These are phyloP conservation scores for Muscicapa adusta DNA, from an alignment of 2,113 vertebrate species.

Conservation along the genomic window DNA sequence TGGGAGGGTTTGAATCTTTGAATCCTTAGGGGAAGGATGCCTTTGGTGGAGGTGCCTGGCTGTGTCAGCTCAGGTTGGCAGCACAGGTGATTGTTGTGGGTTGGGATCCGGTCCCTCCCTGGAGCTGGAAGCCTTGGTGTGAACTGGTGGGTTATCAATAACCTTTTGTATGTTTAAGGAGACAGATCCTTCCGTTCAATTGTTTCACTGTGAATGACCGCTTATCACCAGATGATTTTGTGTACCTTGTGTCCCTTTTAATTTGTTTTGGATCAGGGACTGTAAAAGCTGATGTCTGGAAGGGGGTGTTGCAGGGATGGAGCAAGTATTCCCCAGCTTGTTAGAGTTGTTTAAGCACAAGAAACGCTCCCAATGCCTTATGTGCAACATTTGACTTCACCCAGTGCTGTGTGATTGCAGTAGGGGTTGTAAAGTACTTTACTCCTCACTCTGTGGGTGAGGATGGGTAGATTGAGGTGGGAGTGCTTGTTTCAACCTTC, in stretches of 20 bases:
- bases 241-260: background rate
- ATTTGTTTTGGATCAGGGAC: conserved; percentile 46
- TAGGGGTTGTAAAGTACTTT: background rate
- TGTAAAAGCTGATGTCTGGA: background rate
- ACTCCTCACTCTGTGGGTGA: background rate
- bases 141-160: background rate
- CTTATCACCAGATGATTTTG: conserved; percentile 17
- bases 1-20: background rate
- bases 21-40: background rate
- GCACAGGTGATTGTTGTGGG: background rate
- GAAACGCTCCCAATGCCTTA: background rate
- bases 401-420: background rate
- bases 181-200: conserved; percentile 42
- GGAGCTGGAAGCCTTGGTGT: background rate
- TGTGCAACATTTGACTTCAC: background rate
- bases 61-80: background rate
- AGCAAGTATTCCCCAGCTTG: background rate
- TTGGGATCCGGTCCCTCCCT: background rate
- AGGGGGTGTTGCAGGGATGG: background rate
- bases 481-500: background rate
- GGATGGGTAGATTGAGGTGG: background rate
- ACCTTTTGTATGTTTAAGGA: conserved; percentile 34
- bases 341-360: background rate
- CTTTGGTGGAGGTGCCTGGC: background rate
- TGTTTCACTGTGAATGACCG: background rate